phyloP scores from a whole-genome alignment of 2,888 invertebrate genomes.

The Alloscopus bannaensis region DNA sequence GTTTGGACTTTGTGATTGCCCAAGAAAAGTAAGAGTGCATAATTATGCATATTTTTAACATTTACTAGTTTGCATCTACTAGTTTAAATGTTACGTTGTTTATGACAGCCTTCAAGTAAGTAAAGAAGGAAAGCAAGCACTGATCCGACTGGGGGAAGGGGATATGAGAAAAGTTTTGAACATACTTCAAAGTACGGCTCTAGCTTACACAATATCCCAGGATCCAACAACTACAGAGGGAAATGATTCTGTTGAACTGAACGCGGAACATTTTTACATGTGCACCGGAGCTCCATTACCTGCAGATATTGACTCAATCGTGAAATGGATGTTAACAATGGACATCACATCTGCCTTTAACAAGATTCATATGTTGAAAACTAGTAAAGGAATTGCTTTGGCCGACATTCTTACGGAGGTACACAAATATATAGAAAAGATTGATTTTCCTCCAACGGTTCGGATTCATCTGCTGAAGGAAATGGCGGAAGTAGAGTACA shows the following conservation, averaged over 20 bases:
- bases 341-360: conserved; percentile 85
- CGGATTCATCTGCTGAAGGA: conserved; percentile 87
- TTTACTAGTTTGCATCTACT: background rate
- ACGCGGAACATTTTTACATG: conserved; percentile 93
- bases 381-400: conserved; percentile 92
- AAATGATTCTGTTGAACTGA: conserved; percentile 82
- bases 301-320: conserved; percentile 89
- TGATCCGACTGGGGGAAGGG: conserved; percentile 92
- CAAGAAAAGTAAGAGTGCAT: conserved; percentile 84
- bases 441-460: conserved; percentile 89
- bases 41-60: conserved; percentile 24
- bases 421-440: conserved; percentile 89
- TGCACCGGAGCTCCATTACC: conserved; percentile 98
- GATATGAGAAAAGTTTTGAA: conserved; percentile 99
- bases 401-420: conserved; percentile 95
- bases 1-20: conserved; percentile 88
- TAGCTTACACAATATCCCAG: conserved; percentile 82
- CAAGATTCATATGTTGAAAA: conserved; percentile 86
- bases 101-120: conserved; percentile 84
- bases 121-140: conserved; percentile 91
- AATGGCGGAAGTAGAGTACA: conserved; percentile 92
- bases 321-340: conserved; percentile 90
- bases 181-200: conserved; percentile 95
- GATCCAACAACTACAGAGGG: conserved; percentile 62
- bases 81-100: background rate